Base-by-base conservation (phyloP, 2,888 invertebrate genomes). In the Plagodis dolabraria region DNA sequence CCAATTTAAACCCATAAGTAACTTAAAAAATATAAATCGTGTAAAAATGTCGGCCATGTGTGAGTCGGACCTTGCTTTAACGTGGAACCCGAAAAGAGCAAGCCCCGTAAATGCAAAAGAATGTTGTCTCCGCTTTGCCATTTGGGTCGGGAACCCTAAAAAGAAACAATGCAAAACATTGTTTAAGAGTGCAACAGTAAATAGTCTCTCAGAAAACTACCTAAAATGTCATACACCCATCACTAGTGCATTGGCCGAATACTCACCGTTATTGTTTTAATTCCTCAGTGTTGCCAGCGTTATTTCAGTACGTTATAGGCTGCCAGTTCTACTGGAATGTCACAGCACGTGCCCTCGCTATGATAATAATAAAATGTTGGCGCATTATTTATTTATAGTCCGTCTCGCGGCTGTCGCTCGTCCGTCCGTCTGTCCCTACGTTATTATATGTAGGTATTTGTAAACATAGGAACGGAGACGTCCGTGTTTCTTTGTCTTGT, bases 341-440 rank as follows among this genome's bases (percentile, higher is more conserved):
- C 84, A 75, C 80, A 86, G 86, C 92, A 91, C 91, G 91, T 90
- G 92, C 89, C 83, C 85, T 77, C 80, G 80, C 86, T 84, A 88
- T 89, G 89, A 92, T 91, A 90, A 92, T 91, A 92, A 92, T 91
- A 91, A 91, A 89, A 92, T 91, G 89, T 89, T 91, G 88, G 89
- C 90, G 91, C 90, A 91, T 92, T 90, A 91, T 89, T 91, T 92
- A 92, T 92, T 92, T 92, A 92, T 92, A 92, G 91, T 83, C 78
- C 80, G 86, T 86, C 87, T 87, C 85, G 89, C 91, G 90, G 90
- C 91, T 92, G 92, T 92, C 92, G 91, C 82, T 85, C 88, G 89
- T 89, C 86, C 84, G 90, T 90, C 88, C 84, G 88, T 87, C 85
- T 80, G 82, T 79, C 82, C 70, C 72, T 42, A 22, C 40, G 44